These are phyloP conservation scores for Grallaria varia DNA, from an alignment of 2,113 vertebrate genomes.

Conservation along the genomic window DNA sequence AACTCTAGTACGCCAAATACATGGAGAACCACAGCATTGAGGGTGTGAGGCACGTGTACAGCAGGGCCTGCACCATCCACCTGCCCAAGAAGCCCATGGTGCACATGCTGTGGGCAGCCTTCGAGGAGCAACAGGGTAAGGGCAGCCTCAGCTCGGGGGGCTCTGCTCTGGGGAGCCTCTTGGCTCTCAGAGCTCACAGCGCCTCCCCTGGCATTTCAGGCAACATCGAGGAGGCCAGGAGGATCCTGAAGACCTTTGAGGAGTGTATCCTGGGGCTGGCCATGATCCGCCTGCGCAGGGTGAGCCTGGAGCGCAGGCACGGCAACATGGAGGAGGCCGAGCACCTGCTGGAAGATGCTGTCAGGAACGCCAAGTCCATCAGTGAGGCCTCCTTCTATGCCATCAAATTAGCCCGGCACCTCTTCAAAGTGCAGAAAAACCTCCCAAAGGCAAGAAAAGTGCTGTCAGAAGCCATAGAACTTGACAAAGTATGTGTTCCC, in stretches of 20 bases:
- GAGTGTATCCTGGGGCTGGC: slow-evolving; percentile 85
- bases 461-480: slow-evolving; percentile 91
- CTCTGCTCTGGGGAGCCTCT: not conserved
- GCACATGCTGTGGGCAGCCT: slow-evolving; percentile 96
- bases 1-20: slow-evolving; percentile 96
- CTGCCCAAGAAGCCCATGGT: slow-evolving; percentile 93
- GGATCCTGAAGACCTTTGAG: slow-evolving; percentile 88
- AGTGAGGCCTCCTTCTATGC: slow-evolving; percentile 90
- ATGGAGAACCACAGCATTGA: slow-evolving; percentile 97
- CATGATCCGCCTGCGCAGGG: slow-evolving; percentile 92
- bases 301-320: slow-evolving; percentile 93
- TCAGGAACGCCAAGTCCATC: slow-evolving; percentile 82
- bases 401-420: slow-evolving; percentile 89
- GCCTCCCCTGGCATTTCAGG: slow-evolving; percentile 71
- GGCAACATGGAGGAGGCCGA: slow-evolving; percentile 93
- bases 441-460: slow-evolving; percentile 90
- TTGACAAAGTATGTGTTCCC: slow-evolving; percentile 85
- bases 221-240: slow-evolving; percentile 89
- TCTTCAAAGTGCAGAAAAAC: slow-evolving; percentile 92
- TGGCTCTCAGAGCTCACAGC: not conserved
- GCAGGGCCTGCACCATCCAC: slow-evolving; percentile 93
- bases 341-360: slow-evolving; percentile 86
- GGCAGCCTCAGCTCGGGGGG: not conserved
- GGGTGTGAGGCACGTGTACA: slow-evolving; percentile 94
- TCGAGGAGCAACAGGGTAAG: slow-evolving; percentile 98